phyloP scores from a whole-genome alignment of 2,888 invertebrate genomes.

The Spodoptera picta region DNA sequence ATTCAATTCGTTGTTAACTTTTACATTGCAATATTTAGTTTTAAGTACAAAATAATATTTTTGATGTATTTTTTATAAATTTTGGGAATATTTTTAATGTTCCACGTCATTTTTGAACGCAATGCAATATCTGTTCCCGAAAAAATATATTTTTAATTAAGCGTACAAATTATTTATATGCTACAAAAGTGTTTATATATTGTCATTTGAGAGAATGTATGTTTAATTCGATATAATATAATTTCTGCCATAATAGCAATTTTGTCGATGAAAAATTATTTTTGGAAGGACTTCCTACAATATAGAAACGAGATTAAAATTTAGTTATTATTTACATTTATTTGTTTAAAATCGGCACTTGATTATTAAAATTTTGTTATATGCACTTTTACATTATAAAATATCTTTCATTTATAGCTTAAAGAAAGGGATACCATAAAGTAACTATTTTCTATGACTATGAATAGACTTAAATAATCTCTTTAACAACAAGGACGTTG shows the following conservation, averaged over 20 bases:
- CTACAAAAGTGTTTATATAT: conserved; percentile 1
- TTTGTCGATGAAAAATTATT: too few relatives aligned
- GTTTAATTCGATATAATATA: background rate
- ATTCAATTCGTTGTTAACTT: conserved; percentile 26
- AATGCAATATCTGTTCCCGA: conserved; percentile 13
- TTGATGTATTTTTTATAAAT: conserved; percentile 28
- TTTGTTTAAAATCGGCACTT: too few relatives aligned
- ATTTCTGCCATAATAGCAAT: background rate
- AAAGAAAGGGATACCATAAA: too few relatives aligned
- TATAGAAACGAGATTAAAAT: conserved; percentile 21
- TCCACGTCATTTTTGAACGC: background rate
- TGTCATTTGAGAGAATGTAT: background rate
- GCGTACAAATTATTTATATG: conserved; percentile 20
- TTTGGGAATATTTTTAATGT: conserved; percentile 19
- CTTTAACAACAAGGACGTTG: too few relatives aligned
- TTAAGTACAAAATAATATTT: conserved; percentile 47
- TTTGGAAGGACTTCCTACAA: too few relatives aligned
- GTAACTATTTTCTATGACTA: too few relatives aligned
- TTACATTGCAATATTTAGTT: conserved; percentile 50
- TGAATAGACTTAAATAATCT: too few relatives aligned
- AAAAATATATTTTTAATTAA: background rate
- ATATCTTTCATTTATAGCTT: too few relatives aligned
- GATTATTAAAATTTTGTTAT: too few relatives aligned
- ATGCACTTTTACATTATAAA: too few relatives aligned
- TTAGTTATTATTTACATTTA: conserved; percentile 33